phyloP scores from a whole-genome alignment of 2,888 invertebrate genomes.

The Quadriops clusia region DNA sequence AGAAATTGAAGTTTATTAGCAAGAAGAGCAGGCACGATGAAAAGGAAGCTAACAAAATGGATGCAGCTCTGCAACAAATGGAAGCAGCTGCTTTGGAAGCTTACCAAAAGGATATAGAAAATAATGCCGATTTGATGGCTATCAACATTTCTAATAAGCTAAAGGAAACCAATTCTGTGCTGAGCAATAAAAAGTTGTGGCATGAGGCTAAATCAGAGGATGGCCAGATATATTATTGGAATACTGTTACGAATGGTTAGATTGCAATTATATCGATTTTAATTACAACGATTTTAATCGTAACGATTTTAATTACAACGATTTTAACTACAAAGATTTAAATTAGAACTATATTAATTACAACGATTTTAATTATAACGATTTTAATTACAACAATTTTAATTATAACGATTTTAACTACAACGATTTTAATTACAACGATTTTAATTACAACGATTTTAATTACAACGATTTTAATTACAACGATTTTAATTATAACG shows the following conservation, averaged over 20 bases:
- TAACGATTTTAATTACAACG: no score
- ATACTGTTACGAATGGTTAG: slow-evolving; percentile 67
- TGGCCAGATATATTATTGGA: slow-evolving; percentile 78
- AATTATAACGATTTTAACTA: no score
- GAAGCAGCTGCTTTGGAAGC: slow-evolving; percentile 83
- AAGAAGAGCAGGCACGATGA: slow-evolving; percentile 73
- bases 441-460: no score
- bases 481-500: no score
- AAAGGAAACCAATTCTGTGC: slow-evolving; percentile 17
- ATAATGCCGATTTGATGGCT: slow-evolving; percentile 51
- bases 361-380: not conserved
- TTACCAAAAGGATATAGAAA: slow-evolving; percentile 72
- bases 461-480: no score
- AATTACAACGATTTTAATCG: not conserved
- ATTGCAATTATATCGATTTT: slow-evolving; percentile 1
- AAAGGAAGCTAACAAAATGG: slow-evolving; percentile 64
- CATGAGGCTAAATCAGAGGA: slow-evolving; percentile 66
- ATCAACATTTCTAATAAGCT: slow-evolving; percentile 36
- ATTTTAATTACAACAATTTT: no score
- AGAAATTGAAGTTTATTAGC: slow-evolving; percentile 70
- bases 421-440: no score
- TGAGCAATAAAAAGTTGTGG: slow-evolving; percentile 46
- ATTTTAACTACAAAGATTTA: no score
- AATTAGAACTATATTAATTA: no score
- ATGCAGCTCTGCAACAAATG: slow-evolving; percentile 74